Evolutionary conservation across 1,140 invertebrate species (phyloP), one percentile per base, ranked within the genome.

Genomic region (Phenacoccus solenopsis): DNA sequence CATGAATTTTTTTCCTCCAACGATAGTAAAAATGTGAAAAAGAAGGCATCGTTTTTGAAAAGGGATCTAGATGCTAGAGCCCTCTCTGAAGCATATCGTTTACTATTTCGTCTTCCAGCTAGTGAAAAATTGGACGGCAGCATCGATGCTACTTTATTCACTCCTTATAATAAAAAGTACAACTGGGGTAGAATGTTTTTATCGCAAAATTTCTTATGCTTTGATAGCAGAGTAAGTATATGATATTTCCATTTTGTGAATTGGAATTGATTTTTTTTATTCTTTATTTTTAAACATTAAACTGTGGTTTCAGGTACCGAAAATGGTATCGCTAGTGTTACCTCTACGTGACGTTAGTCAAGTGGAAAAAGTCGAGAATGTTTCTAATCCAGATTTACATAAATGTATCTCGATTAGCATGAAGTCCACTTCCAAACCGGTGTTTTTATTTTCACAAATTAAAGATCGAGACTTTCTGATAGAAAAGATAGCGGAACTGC

Each of bases 201-300:
- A 25, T 98, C 95, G 0, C 87, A 90, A 75, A 96, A 96, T 80
- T 98, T 94, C 79, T 85, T 98, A 73, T 98, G 96, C 78, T 98
- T 98, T 80, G 89, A 93, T 78, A 98, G 95, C 80, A 86, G 90
- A 80, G 94, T 96, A 81, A 83, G 81, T 80, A 25, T 35, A 71
- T n/a, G n/a, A 12, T 70, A 30, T 70, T 69, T 0, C 9, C 9
- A 64, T 10, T n/a, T 28, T 68, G 16, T 16, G 24, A 70, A 24
- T 28, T 61, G 21, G 25, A 20, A 7, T 20, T 25, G 27, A n/a
- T 27, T 21, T 67, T 70, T 64, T 25, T 25, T 35, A 12, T 61
- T 30, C 1, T 7, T 56, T 25, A 67, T 64, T 30, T 22, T 28
- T 64, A n/a, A 56, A 5, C 24, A 27, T 24, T 10, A 25, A 67